phyloP scores from a whole-genome alignment of 2,888 invertebrate genomes.

The Sinhomidia bicolor region DNA sequence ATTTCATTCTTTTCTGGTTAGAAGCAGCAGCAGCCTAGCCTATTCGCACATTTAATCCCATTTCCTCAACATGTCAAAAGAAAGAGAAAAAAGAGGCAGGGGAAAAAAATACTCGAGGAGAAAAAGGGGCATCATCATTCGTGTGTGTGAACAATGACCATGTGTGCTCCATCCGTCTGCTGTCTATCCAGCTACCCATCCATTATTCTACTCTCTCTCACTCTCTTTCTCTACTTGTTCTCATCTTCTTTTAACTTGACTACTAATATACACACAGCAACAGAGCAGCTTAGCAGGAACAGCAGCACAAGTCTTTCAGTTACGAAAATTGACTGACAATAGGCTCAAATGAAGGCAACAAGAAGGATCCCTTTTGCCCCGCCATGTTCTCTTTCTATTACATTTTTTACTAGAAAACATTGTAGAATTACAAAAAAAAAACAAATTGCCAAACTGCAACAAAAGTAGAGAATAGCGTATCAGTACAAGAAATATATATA shows the following conservation, averaged over 20 bases:
- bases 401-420: not conserved
- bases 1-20: not conserved
- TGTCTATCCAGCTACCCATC: not conserved
- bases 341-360: conserved; percentile 20
- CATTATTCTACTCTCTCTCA: not conserved
- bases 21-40: not conserved
- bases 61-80: not conserved
- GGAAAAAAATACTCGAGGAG: not conserved
- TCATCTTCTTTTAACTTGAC: conserved; percentile 7
- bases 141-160: conserved; percentile 24
- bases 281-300: not conserved
- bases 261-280: not conserved
- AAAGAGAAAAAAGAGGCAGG: not conserved
- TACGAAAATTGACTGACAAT: conserved; percentile 37
- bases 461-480: not conserved
- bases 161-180: conserved; percentile 13
- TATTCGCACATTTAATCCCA: not conserved
- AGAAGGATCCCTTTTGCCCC: not conserved
- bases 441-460: not conserved
- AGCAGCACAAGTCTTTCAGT: conserved; percentile 18
- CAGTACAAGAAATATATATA: not conserved
- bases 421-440: not conserved
- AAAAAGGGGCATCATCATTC: not conserved
- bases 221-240: not conserved
- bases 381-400: not conserved